Evolutionary conservation across 2,113 vertebrate species (phyloP).

Genomic region (Austrofundulus limnaeus): DNA sequence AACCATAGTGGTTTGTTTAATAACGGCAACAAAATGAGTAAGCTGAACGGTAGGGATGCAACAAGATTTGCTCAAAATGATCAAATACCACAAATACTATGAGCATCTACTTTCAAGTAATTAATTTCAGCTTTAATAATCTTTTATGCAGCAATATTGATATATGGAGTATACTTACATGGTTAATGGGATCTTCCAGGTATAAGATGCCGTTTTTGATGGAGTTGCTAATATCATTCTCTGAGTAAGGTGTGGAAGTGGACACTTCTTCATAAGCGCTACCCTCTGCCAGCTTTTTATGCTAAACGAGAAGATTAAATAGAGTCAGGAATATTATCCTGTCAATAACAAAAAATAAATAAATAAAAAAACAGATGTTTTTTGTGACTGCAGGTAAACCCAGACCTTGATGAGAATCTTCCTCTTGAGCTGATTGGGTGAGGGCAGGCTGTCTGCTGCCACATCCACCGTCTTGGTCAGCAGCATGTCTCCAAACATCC

Average conservation of each 20-base stretch:
- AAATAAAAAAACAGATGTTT: background rate
- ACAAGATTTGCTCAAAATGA: too few species aligned
- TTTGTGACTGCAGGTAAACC: background rate
- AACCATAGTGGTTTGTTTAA: too few species aligned
- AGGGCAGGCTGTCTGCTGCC: constrained; percentile 91
- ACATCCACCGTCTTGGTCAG: constrained; percentile 96
- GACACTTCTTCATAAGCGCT: constrained; percentile 96
- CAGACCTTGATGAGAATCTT: constrained; percentile 98
- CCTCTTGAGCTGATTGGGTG: constrained; percentile 94
- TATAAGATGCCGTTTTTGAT: constrained; percentile 98
- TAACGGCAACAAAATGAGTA: background rate
- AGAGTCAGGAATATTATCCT: background rate
- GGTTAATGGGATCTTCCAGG: constrained; percentile 96
- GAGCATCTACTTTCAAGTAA: background rate
- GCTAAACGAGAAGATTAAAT: constrained; percentile 71
- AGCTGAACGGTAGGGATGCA: too few species aligned
- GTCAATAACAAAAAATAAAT: too few species aligned
- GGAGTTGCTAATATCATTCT: constrained; percentile 99
- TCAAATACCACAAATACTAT: background rate
- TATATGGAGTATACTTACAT: constrained; percentile 70
- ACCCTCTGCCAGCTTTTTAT: constrained; percentile 98
- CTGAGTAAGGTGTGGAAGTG: constrained; percentile 89
- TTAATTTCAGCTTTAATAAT: background rate
- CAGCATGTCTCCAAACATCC: constrained; percentile 94
- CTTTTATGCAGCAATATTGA: background rate